Evolutionary conservation across 2,113 vertebrate species (phyloP), one percentile per base, ranked within the genome.

Genomic region (Gasterosteus nipponicus): DNA sequence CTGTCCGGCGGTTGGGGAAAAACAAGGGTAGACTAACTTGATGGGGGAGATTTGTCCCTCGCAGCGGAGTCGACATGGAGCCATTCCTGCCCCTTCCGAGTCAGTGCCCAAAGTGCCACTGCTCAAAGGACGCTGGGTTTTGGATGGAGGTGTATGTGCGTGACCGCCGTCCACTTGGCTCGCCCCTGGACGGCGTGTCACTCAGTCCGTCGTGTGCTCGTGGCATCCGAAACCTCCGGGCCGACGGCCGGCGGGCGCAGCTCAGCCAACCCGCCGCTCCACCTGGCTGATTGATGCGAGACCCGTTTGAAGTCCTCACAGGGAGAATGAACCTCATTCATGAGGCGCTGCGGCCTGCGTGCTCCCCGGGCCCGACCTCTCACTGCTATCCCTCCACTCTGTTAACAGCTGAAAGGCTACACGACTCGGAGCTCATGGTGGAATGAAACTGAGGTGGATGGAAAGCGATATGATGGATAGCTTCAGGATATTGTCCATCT

Each of bases 371-470:
- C 76, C 82, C 86, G 79, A 71, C 83, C 79, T 79, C 83, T 82
- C 75, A 5, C 68, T 74, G 71, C 79, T 59, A n/a, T 33, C 74
- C 87, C 79, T 75, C 78, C 71, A 69, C 83, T 90, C 90, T 92
- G 89, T 92, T 93, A 93, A 89, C 89, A 90, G 84, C 58, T 93
- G 92, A 91, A 93, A 93, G 68, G 83, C 84, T 87, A 90, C 85
- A 89, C 90, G 65, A 79, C 82, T 83, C 80, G 60, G 47, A 70
- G 81, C 78, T 81, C 76, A 47, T 33, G 16, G 54, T 70, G 81
- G 60, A 71, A 78, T 87, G 82, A 86, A 80, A 18, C 73, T 49
- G 69, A 60, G 77, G 77, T 68, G 78, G 80, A 89, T 81, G 78
- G 83, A 74, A 75, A 75, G 79, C 75, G 58, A 11, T 70, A 79